Base-by-base conservation (phyloP, 2,888 invertebrate species). In the Lydus trimaculatus region DNA sequence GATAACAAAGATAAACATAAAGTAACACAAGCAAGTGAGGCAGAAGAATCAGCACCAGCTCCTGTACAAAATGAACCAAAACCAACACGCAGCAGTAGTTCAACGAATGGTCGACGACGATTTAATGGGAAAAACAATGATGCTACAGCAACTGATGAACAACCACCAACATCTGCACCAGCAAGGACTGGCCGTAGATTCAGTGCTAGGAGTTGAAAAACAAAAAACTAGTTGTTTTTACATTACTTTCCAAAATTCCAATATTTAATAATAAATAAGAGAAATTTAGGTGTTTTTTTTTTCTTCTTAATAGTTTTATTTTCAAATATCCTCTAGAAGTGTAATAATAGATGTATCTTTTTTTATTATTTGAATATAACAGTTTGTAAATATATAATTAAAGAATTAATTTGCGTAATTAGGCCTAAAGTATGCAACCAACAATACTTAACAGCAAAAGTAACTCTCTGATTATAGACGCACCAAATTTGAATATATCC, bases 171-270 rank as follows among this genome's bases (percentile, higher is more conserved):
- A 4, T 73, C 80, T 0, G 75, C 80, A 13, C 78, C 84, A 4
- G 78, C 79, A 25, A 80, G 84, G 76, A 76, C 83, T 33, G 84
- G 82, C 31, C 78, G 85, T 66, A 77, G 84, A 77, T 85, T 84
- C 77, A 77, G 73, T 61, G 69, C 76, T 66, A 82, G 83, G 74
- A 83, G 81, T 71, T 84, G 83, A 78, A 64, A 65, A 69, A 69
- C 33, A 43, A 4, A 25, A 25, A 11, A 33, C 33, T 33, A 11
- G 9, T 9, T 60, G 7, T 33, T 33, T 43, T 17, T 17, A 36
- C 9, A 6, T 20, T 23, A 15, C 2, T 28, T 13, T 15, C n/a
- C 6, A n/a, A 56, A 56, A 56, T 56, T 56, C 2, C 11, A 28
- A 56, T 56, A 56, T 52, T 52, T 52, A 52, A 52, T 52, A 52